Evolutionary conservation across 1,140 invertebrate species (phyloP).

Genomic region (Helicoverpa armigera): DNA sequence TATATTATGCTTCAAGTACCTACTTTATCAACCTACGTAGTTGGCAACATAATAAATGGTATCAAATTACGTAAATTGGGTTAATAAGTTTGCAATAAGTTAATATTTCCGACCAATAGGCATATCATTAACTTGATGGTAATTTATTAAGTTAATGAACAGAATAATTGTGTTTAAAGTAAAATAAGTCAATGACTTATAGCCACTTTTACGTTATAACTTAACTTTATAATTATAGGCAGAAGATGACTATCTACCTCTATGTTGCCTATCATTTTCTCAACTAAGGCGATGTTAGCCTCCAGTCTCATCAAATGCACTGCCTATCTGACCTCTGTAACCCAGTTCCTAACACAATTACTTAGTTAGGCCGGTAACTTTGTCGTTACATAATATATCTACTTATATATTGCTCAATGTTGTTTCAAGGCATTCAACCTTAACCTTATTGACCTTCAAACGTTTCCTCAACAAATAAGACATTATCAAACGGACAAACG

Average conservation of each 20-base stretch:
- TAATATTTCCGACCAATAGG: not conserved
- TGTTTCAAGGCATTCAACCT: not conserved
- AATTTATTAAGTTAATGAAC: no score
- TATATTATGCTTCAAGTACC: not conserved
- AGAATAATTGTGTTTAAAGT: no score
- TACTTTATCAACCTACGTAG: not conserved
- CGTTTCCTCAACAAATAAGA: constrained; percentile 32
- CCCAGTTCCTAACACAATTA: no score
- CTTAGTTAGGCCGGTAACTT: no score
- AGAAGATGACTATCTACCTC: no score
- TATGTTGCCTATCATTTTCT: no score
- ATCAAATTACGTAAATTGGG: not conserved
- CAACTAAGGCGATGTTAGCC: no score
- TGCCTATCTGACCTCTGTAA: no score
- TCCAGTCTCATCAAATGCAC: no score
- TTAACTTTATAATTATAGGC: no score
- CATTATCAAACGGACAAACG: constrained; percentile 28
- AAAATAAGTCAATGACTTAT: no score
- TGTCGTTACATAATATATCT: not conserved
- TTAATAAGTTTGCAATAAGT: constrained; percentile 1
- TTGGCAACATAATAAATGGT: not conserved
- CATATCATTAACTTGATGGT: not conserved
- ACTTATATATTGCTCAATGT: not conserved
- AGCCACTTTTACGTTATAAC: no score
- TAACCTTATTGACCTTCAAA: constrained; percentile 1